phyloP scores from a whole-genome alignment of 1,140 invertebrate species.

The Brachionus calyciflorus region DNA sequence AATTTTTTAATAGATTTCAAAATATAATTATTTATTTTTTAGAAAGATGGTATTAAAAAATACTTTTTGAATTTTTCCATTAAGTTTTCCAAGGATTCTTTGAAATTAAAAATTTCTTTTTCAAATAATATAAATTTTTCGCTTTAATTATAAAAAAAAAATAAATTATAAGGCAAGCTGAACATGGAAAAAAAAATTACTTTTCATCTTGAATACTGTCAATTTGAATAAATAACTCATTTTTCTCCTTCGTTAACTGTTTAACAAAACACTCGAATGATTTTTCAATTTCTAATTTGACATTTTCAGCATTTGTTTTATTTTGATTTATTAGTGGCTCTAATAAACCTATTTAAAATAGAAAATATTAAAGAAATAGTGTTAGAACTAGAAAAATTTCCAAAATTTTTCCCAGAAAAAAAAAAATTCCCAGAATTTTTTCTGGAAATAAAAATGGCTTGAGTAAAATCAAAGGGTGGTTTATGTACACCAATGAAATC shows the following conservation, averaged over 20 bases:
- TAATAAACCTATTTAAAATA: background rate
- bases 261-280: slow-evolving; percentile 1
- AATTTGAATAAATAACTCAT: slow-evolving; percentile 22
- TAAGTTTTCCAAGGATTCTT: background rate
- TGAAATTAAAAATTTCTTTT: background rate
- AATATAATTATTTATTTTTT: no score
- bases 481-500: no score
- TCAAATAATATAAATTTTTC: slow-evolving; percentile 35
- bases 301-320: background rate
- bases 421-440: no score
- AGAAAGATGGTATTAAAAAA: background rate
- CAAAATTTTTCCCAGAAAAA: no score
- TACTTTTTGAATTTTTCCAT: background rate
- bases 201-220: background rate
- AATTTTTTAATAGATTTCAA: no score
- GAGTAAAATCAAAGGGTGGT: no score
- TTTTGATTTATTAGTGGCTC: background rate
- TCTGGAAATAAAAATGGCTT: no score
- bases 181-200: background rate
- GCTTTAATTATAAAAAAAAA: background rate
- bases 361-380: background rate
- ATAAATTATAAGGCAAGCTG: no score
- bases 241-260: slow-evolving; percentile 13
- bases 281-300: slow-evolving; percentile 12
- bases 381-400: no score